phyloP scores from a whole-genome alignment of 2,113 vertebrate species.

The Artemisiospiza belli region DNA sequence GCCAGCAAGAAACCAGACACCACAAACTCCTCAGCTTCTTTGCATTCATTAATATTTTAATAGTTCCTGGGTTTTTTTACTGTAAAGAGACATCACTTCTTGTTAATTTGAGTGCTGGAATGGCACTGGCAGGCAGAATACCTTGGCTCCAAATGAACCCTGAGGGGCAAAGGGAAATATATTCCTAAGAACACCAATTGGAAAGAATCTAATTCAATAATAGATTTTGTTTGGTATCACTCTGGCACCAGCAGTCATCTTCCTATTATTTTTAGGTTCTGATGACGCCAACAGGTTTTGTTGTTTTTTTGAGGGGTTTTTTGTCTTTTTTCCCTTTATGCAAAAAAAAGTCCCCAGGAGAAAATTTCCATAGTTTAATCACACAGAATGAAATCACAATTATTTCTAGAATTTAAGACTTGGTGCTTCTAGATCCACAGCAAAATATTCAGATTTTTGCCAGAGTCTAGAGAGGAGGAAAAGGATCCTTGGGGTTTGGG shows the following conservation, averaged over 20 bases:
- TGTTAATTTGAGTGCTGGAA: slow-evolving; percentile 60
- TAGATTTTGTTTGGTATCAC: slow-evolving; percentile 53
- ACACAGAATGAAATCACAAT: neutral
- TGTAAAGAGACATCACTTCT: slow-evolving; percentile 59
- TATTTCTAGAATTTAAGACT: neutral
- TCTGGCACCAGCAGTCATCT: slow-evolving; percentile 49
- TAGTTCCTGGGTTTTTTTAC: slow-evolving; percentile 30
- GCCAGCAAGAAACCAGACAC: slow-evolving; percentile 26
- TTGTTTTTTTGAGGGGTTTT: neutral
- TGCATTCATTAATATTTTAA: slow-evolving; percentile 34
- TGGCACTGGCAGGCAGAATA: slow-evolving; percentile 42
- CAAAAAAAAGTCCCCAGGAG: neutral
- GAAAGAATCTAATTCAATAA: slow-evolving; percentile 56
- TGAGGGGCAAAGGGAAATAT: slow-evolving; percentile 44
- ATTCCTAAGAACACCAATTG: slow-evolving; percentile 51
- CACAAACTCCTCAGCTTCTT: neutral
- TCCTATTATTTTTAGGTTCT: slow-evolving; percentile 64
- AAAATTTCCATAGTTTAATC: slow-evolving; percentile 33
- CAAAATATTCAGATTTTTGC: neutral
- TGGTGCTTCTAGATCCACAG: neutral
- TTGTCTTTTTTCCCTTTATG: neutral
- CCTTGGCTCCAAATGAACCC: slow-evolving; percentile 48
- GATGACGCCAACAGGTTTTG: slow-evolving; percentile 57
- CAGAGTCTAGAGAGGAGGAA: neutral
- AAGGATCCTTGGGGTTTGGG: neutral